A percentile compares a stretch with the other conserved stretches of the same genome.
These are phyloP conservation scores for Acanthurus tractus DNA, from an alignment of 2,797 vertebrate species.

Conservation along the genomic window DNA sequence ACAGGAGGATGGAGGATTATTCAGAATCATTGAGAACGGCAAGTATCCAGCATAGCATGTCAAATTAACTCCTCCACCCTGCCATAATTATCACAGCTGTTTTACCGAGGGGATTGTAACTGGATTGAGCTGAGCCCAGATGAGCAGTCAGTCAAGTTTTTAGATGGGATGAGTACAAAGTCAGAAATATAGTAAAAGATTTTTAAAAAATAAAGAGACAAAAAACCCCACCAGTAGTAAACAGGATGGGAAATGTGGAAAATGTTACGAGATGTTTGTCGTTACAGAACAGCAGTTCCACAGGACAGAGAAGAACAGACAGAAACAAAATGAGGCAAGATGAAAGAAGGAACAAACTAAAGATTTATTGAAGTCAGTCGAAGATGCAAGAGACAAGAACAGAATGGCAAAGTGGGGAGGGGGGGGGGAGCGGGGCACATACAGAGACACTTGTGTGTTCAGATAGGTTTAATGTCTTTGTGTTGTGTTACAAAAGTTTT, in stretches of 20 bases:
- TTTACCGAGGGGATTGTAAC: not conserved
- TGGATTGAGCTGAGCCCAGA: slow-evolving; percentile 29
- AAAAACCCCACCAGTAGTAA: slow-evolving; percentile 62
- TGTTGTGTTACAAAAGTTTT: slow-evolving; percentile 83
- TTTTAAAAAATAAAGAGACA: slow-evolving; percentile 16
- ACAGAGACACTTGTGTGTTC: slow-evolving; percentile 79
- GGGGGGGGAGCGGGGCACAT: slow-evolving; percentile 70
- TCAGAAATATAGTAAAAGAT: slow-evolving; percentile 61
- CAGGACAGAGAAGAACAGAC: slow-evolving; percentile 68
- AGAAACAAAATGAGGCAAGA: slow-evolving; percentile 83
- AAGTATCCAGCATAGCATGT: slow-evolving; percentile 23
- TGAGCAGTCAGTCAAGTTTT: slow-evolving; percentile 54
- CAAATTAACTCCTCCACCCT: slow-evolving; percentile 30
- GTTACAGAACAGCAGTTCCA: slow-evolving; percentile 61
- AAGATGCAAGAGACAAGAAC: slow-evolving; percentile 75
- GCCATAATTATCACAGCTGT: not conserved
- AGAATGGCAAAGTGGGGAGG: slow-evolving; percentile 59
- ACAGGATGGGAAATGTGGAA: slow-evolving; percentile 70
- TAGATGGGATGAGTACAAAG: slow-evolving; percentile 71
- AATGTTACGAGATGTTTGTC: slow-evolving; percentile 79
- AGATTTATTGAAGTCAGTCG: slow-evolving; percentile 88
- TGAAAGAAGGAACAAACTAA: slow-evolving; percentile 84
- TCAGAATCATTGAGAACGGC: slow-evolving; percentile 36
- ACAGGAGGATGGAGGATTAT: slow-evolving; percentile 48
- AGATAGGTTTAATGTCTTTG: slow-evolving; percentile 84